Conservation (phyloP, 2,888 invertebrate species). For the Trachelus tabidus region DNA sequence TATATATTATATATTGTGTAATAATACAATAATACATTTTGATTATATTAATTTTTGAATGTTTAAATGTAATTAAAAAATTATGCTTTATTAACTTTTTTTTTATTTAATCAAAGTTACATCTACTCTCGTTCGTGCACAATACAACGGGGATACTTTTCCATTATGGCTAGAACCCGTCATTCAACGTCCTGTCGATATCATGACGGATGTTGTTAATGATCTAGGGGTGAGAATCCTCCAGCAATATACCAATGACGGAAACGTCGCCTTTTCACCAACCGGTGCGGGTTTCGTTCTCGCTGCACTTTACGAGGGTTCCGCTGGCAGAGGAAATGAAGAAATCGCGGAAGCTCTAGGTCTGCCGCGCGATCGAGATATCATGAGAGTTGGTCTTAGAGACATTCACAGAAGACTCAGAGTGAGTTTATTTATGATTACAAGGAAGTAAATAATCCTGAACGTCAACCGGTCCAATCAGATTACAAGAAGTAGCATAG, state of each 20-base stretch:
- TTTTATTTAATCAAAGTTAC: background rate
- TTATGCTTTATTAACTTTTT: background rate
- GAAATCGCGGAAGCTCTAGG: constrained; percentile 79
- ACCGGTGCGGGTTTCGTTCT: constrained; percentile 85
- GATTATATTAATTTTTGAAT: background rate
- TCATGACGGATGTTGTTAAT: constrained; percentile 85
- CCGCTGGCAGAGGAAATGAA: constrained; percentile 77
- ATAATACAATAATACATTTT: background rate
- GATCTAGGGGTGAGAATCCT: constrained; percentile 71
- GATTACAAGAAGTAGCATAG: background rate
- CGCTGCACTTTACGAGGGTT: constrained; percentile 83
- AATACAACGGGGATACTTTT: constrained; percentile 1
- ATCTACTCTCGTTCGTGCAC: background rate
- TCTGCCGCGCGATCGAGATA: constrained; percentile 78
- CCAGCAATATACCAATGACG: constrained; percentile 51
- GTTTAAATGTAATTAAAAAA: background rate
- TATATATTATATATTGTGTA: background rate
- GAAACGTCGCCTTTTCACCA: constrained; percentile 86
- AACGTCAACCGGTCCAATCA: background rate
- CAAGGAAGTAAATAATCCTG: background rate
- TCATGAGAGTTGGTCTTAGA: constrained; percentile 81
- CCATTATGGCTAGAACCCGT: constrained; percentile 22
- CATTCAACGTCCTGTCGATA: constrained; percentile 70
- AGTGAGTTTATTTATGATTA: constrained; percentile 68
- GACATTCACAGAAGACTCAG: constrained; percentile 85